phyloP scores from a whole-genome alignment of 2,888 invertebrate genomes.

The Tetragonisca angustula region DNA sequence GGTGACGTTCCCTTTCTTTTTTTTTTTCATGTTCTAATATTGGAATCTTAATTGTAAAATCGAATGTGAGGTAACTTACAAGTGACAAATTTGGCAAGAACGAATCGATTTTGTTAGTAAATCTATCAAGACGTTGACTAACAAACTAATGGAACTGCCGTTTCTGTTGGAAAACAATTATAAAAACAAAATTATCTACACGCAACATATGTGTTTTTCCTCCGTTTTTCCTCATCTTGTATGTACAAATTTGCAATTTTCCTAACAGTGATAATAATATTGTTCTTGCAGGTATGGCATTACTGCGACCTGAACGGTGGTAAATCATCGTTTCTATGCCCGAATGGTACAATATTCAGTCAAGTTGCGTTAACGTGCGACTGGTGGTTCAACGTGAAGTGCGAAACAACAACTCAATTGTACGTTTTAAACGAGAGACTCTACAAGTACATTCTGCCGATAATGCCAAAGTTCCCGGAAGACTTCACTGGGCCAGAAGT shows the following conservation, averaged over 20 bases:
- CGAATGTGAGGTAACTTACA: not conserved
- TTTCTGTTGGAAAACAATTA: not conserved
- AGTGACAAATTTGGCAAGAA: not conserved
- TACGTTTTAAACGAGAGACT: conserved; percentile 95
- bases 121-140: not conserved
- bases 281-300: conserved; percentile 91
- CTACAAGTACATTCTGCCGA: conserved; percentile 94
- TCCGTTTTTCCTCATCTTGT: not conserved
- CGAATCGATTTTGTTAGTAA: not conserved
- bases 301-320: conserved; percentile 96
- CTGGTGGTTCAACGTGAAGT: conserved; percentile 97
- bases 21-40: not conserved
- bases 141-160: not conserved
- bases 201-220: not conserved
- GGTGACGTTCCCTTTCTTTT: conserved; percentile 84
- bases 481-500: conserved; percentile 95
- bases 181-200: not conserved
- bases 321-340: conserved; percentile 94
- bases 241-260: not conserved
- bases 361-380: conserved; percentile 95
- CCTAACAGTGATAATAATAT: conserved; percentile 58
- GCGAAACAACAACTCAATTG: conserved; percentile 92
- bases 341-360: conserved; percentile 95
- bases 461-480: conserved; percentile 95
- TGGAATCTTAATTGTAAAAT: not conserved